Base-by-base conservation (phyloP, 2,888 invertebrate species). In the Prostheceraeus crozeri region DNA sequence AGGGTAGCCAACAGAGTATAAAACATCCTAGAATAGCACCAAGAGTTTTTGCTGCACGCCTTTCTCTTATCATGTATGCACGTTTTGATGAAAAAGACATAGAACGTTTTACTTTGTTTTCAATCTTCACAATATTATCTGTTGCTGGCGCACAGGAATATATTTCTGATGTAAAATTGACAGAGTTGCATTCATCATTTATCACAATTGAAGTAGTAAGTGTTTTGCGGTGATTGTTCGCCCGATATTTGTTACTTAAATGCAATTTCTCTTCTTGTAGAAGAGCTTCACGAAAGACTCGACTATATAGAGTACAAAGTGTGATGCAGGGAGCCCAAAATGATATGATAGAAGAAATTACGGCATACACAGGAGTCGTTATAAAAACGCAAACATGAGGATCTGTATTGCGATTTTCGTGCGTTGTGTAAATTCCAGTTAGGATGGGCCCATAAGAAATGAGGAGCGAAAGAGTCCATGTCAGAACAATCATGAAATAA, bases 1-100 rank as follows among this genome's bases (percentile, higher is more conserved):
- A 94, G 10, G 94, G 93, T 11, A 62, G 19, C 90, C 91, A 94
- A 79, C 93, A 93, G 48, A 90, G 79, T 55, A 93, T 87, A 78
- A 93, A 93, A n/a, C 87, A 89, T 62, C 91, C 91, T 93, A 94
- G 93, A 68, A 94, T 93, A 71, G 94, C 90, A 65, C 93, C 91
- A 59, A 94, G 81, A 35, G 94, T 94, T 70, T 89, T 84, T 1
- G 93, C 93, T 33, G 93, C 91, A 65, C 77, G 77, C 65, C 77
- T 77, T 65, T 78, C 75, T 11, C 71, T 65, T 59, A 69, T 69
- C 70, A 74, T 70, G 28, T 16, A 35, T 4, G 19, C 11, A 33
- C 33, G 33, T 33, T 33, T 33, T 33, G 33, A n/a, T n/a, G n/a
- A n/a, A n/a, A n/a, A n/a, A n/a, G n/a, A n/a, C n/a, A n/a, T n/a